Evolutionary conservation across 1,140 invertebrate species (phyloP).

Genomic region (Drosophila truncata): DNA sequence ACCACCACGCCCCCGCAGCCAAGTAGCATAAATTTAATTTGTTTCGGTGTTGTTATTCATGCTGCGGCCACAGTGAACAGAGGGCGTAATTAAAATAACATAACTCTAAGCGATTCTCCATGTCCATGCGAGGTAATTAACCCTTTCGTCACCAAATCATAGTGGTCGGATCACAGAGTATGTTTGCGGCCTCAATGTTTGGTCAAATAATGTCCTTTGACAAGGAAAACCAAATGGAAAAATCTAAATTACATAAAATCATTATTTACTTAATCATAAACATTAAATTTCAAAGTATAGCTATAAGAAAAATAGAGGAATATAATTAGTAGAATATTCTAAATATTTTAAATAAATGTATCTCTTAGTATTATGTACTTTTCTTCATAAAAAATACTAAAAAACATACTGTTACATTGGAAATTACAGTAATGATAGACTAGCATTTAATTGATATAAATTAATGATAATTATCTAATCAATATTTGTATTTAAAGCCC

Average conservation of each 20-base stretch:
- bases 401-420: too few species aligned
- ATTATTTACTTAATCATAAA: background rate
- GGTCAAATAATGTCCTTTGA: conserved; percentile 2
- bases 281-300: background rate
- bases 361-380: background rate
- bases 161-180: background rate
- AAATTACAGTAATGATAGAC: too few species aligned
- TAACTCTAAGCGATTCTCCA: conserved; percentile 12
- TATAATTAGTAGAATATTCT: background rate
- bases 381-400: background rate
- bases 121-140: conserved; percentile 27
- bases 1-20: conserved; percentile 22
- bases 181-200: background rate
- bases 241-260: background rate
- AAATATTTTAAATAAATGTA: background rate
- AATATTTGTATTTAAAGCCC: background rate
- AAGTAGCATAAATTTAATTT: conserved; percentile 52
- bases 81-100: conserved; percentile 38
- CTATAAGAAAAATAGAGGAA: too few species aligned
- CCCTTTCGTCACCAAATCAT: conserved; percentile 13
- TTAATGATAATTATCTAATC: too few species aligned
- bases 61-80: background rate
- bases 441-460: too few species aligned
- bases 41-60: conserved; percentile 21
- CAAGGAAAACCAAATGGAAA: background rate